These are phyloP conservation scores for Ophthalmotilapia sp. DNA, from an alignment of 2,113 vertebrate genomes.

Conservation along the genomic window DNA sequence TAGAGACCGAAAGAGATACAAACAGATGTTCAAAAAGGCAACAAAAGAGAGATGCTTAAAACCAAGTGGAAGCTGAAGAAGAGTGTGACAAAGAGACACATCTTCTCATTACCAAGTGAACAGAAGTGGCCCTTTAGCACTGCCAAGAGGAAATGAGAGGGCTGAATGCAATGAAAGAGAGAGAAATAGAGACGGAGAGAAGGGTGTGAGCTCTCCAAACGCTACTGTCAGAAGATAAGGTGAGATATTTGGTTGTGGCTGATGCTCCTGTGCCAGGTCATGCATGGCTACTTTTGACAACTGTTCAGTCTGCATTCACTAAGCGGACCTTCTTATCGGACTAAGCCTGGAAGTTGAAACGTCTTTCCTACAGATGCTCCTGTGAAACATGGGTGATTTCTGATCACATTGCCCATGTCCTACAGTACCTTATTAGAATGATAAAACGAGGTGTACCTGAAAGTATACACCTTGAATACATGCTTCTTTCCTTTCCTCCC, in stretches of 20 bases:
- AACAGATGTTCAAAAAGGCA: constrained; percentile 41
- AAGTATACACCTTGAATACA: background rate
- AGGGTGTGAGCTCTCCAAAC: constrained; percentile 28
- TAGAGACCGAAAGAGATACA: constrained; percentile 6
- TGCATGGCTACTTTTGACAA: constrained; percentile 54
- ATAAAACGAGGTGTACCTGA: background rate
- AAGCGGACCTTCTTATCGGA: constrained; percentile 28
- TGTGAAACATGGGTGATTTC: constrained; percentile 34
- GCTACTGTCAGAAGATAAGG: constrained; percentile 55
- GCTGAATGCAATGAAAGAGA: background rate
- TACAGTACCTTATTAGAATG: background rate
- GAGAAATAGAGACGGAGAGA: constrained; percentile 11
- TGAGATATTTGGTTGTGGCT: constrained; percentile 43
- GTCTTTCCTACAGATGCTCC: constrained; percentile 6
- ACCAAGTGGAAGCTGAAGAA: constrained; percentile 8
- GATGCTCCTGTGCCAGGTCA: constrained; percentile 38
- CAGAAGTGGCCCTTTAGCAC: constrained; percentile 30
- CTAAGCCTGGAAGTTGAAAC: constrained; percentile 1
- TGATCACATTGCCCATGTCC: constrained; percentile 30
- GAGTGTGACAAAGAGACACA: constrained; percentile 31
- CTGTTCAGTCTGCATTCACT: constrained; percentile 42
- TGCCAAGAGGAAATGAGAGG: constrained; percentile 22
- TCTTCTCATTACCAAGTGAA: constrained; percentile 50
- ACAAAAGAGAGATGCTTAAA: constrained; percentile 24
- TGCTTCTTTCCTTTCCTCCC: background rate